phyloP scores from a whole-genome alignment of 1,140 invertebrate genomes.

The Andrena cerasifolii region DNA sequence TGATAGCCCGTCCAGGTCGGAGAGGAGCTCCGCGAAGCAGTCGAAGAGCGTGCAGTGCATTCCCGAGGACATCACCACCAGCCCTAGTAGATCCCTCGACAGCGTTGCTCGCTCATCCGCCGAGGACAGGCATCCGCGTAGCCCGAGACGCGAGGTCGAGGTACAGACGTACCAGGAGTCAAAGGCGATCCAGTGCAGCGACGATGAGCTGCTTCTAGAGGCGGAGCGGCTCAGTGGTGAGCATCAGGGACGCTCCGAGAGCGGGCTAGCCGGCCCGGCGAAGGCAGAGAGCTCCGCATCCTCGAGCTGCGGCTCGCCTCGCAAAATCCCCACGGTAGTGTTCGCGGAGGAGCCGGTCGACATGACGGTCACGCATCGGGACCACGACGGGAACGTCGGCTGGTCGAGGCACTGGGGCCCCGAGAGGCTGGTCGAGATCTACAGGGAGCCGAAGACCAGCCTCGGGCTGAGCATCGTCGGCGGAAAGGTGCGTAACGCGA shows the following conservation, averaged over 20 bases:
- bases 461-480: conserved; percentile 99
- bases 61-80: conserved; percentile 46
- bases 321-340: conserved; percentile 58
- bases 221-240: conserved; percentile 5
- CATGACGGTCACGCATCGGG: conserved; percentile 81
- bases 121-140: background rate
- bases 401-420: conserved; percentile 94
- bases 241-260: background rate
- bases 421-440: conserved; percentile 88
- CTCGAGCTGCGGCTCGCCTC: conserved; percentile 43
- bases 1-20: conserved; percentile 69
- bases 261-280: conserved; percentile 12
- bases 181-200: conserved; percentile 72
- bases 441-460: conserved; percentile 88
- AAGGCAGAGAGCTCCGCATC: conserved; percentile 54
- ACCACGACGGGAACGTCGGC: conserved; percentile 79
- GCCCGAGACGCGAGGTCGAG: conserved; percentile 69
- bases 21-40: conserved; percentile 71
- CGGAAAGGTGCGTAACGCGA: conserved; percentile 88
- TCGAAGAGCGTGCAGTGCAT: conserved; percentile 75
- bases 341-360: conserved; percentile 67
- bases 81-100: background rate
- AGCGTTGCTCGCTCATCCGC: background rate
- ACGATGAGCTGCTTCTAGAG: conserved; percentile 59
- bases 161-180: conserved; percentile 77